Evolutionary conservation across 2,797 vertebrate species (phyloP).

Genomic region (Coendou prehensilis): DNA sequence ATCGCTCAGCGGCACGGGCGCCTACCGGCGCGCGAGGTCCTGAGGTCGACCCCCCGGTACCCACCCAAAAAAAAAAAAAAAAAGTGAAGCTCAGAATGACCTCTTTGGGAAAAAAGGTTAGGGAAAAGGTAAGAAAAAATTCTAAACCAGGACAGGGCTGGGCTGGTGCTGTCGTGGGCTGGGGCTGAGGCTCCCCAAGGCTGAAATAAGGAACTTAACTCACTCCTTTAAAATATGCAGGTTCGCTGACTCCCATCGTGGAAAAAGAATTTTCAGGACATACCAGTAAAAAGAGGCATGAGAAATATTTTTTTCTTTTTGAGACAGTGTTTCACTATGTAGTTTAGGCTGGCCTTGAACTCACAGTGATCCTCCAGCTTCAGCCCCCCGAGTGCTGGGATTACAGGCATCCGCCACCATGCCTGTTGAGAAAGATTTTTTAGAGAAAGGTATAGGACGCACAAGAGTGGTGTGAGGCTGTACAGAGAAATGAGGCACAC

Average conservation of each 20-base stretch:
- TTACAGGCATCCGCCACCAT: too few species aligned
- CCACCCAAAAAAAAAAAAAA: too few species aligned
- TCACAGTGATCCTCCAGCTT: too few species aligned
- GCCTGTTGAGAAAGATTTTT: neutral
- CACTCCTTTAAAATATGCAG: neutral
- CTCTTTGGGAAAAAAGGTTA: slow-evolving; percentile 44
- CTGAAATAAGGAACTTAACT: neutral
- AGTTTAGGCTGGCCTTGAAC: too few species aligned
- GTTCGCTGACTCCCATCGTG: neutral
- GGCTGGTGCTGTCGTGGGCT: neutral
- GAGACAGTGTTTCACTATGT: too few species aligned
- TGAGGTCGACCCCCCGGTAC: too few species aligned
- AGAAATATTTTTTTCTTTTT: neutral
- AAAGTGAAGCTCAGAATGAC: slow-evolving; percentile 13
- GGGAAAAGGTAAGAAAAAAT: slow-evolving; percentile 11
- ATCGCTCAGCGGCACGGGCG: too few species aligned
- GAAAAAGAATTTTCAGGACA: neutral
- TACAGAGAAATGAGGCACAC: neutral
- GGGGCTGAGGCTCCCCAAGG: neutral
- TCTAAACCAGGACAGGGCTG: neutral
- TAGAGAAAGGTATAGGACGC: neutral
- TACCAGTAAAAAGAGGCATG: neutral
- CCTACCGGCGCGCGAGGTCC: too few species aligned
- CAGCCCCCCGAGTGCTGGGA: too few species aligned
- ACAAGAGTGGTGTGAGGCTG: neutral